Conservation (phyloP, 2,113 vertebrate species). For the Nothocercus nigrocapillus region DNA sequence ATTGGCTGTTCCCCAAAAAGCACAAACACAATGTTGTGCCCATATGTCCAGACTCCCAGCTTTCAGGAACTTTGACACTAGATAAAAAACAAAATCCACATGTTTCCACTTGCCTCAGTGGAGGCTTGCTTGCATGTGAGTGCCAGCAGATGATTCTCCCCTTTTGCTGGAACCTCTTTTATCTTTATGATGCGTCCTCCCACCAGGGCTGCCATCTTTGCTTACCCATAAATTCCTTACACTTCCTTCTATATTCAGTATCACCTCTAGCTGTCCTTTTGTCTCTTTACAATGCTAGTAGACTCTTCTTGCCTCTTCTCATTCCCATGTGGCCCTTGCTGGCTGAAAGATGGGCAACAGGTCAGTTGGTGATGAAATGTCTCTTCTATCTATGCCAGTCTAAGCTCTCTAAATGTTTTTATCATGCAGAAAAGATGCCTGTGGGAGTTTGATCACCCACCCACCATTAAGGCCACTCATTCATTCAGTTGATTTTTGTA, state of each 20-base stretch:
- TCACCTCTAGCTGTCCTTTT: too few relatives aligned
- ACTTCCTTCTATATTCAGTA: too few relatives aligned
- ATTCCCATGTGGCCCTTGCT: not conserved
- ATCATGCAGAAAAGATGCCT: not conserved
- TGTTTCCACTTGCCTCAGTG: rapidly evolving
- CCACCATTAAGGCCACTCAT: not conserved
- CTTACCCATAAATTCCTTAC: too few relatives aligned
- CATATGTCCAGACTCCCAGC: not conserved
- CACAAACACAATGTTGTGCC: not conserved
- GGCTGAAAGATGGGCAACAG: not conserved
- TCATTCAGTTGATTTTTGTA: not conserved
- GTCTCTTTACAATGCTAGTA: not conserved
- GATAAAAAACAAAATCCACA: not conserved
- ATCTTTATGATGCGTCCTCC: not conserved
- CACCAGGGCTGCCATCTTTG: too few relatives aligned
- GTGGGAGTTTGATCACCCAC: not conserved
- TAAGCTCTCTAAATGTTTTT: not conserved
- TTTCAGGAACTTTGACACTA: not conserved
- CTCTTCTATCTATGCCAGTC: not conserved
- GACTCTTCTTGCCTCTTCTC: not conserved
- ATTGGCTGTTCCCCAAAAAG: not conserved
- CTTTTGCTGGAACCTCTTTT: not conserved
- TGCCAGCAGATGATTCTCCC: not conserved
- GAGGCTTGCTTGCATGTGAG: not conserved
- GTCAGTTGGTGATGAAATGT: not conserved